These are phyloP conservation scores for Diadophis punctatus DNA, from an alignment of 2,113 vertebrate genomes.

Conservation along the genomic window DNA sequence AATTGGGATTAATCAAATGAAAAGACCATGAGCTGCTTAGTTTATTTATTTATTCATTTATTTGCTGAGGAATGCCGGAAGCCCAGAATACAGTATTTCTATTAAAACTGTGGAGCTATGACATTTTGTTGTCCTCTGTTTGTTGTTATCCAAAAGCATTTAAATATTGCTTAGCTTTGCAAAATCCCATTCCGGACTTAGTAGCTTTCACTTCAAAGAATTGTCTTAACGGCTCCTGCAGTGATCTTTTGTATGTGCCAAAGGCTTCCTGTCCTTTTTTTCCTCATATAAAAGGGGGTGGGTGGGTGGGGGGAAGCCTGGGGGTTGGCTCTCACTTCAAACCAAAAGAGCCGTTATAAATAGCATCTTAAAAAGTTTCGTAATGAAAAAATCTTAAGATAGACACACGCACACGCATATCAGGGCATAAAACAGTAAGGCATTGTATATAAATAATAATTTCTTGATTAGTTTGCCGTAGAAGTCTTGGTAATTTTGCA, in stretches of 20 bases:
- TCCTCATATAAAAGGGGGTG: not conserved
- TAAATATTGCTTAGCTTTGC: constrained; percentile 55
- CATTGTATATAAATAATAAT: not conserved
- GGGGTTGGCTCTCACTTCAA: constrained; percentile 14
- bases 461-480: not conserved
- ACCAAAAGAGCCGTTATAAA: not conserved
- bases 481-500: not conserved
- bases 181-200: constrained; percentile 25
- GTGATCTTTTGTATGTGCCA: constrained; percentile 45
- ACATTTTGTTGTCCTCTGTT: constrained; percentile 39
- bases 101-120: constrained; percentile 58
- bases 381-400: not conserved
- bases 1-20: constrained; percentile 52
- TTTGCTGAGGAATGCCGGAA: constrained; percentile 50
- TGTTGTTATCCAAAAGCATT: constrained; percentile 34
- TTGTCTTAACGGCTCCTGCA: constrained; percentile 34
- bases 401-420: not conserved
- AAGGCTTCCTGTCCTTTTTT: constrained; percentile 53
- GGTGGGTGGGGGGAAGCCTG: not conserved
- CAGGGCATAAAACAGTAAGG: not conserved
- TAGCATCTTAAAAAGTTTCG: not conserved
- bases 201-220: constrained; percentile 62
- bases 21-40: constrained; percentile 22
- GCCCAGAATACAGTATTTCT: constrained; percentile 48
- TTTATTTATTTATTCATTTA: constrained; percentile 39